These are phyloP conservation scores for Aldrovandia affinis DNA, from an alignment of 2,797 vertebrate species.

Conservation along the genomic window DNA sequence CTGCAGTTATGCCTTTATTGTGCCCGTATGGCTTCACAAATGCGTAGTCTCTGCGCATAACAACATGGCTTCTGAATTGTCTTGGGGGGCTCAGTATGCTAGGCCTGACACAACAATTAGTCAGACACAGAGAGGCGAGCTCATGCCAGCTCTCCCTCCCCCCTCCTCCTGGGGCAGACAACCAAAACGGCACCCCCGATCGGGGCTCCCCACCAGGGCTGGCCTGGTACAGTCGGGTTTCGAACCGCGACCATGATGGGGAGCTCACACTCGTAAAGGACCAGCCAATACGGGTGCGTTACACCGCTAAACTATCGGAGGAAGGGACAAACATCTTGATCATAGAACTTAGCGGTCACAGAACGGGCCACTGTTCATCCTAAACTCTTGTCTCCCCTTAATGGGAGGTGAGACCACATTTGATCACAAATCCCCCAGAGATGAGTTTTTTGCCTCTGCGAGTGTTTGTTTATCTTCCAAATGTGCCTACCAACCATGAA, in stretches of 20 bases:
- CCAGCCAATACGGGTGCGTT: too few species aligned
- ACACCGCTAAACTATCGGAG: too few species aligned
- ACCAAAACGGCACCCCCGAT: too few species aligned
- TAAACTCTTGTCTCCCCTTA: background rate
- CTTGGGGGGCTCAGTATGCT: too few species aligned
- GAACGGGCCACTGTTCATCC: background rate
- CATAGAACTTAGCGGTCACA: background rate
- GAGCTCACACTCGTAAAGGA: too few species aligned
- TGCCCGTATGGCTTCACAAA: background rate
- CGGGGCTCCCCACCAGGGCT: too few species aligned
- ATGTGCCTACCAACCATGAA: background rate
- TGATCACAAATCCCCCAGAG: constrained; percentile 34
- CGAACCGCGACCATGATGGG: too few species aligned
- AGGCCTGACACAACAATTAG: too few species aligned
- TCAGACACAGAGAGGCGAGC: too few species aligned
- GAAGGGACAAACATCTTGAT: background rate
- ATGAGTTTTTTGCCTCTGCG: constrained; percentile 38
- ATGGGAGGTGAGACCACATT: background rate
- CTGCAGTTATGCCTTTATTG: background rate
- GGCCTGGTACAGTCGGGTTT: too few species aligned
- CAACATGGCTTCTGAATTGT: background rate
- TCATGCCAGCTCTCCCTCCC: too few species aligned
- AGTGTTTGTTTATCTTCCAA: constrained; percentile 43
- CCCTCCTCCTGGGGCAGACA: too few species aligned
- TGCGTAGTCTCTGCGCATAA: background rate